Evolutionary conservation across 2,888 invertebrate genomes (phyloP), one percentile per base, ranked within the genome.

Genomic region (Elmis aenea): DNA sequence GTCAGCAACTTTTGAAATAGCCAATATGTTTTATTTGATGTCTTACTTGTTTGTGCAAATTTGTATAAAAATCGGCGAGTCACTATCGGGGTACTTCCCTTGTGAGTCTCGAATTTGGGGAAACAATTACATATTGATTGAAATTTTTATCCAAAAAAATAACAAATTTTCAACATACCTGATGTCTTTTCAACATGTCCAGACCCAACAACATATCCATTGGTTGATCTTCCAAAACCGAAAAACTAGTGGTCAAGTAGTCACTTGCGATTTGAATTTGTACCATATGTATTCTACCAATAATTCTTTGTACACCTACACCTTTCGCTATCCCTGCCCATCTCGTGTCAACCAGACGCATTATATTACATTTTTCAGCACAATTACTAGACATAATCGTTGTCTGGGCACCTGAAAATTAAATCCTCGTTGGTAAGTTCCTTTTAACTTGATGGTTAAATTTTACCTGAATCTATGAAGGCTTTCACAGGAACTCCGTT

Each of bases 291-390:
- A 99, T 93, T 40, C 96, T 78, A 1, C 99, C 99, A 43, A 95
- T 85, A 54, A 97, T 95, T 54, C 84, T 81, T 67, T 99, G 96
- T 0, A 91, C 86, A 3, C 99, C 99, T 6, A 99, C 96, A 33
- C 97, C 97, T 71, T 94, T 94, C 1, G 97, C 97, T 42, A 95
- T 84, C 2, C 96, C 96, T 1, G 91, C 85, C 91, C 95, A 97
- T 62, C 93, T 79, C 0, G 81, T 83, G 62, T 97, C 97, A 2
- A 86, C 92, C 50, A 83, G 76, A 61, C 91, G 75, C 83, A 88
- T 90, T 34, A 92, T 89, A 61, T 90, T 86, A 67, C 95, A 96
- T 18, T 93, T 73, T 64, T 95, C 93, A 1, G 96, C 96, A 68
- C 95, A 96, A 1, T 83, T 81, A 41, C 91, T 86, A 25, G 95